phyloP scores from a whole-genome alignment of 2,113 vertebrate species.

The Boleophthalmus pectinirostris region DNA sequence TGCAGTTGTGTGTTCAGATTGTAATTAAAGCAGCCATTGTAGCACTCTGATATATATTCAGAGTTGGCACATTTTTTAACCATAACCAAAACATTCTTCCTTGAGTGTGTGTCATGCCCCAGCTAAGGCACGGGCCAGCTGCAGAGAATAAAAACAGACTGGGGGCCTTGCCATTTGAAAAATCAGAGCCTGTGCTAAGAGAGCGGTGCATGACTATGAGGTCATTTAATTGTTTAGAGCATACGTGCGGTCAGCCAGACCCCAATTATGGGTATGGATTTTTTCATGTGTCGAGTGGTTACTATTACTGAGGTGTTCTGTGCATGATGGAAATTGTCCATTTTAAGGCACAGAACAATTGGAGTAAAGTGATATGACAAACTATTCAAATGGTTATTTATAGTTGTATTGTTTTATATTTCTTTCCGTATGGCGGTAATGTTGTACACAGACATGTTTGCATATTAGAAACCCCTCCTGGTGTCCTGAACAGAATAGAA shows the following conservation, averaged over 20 bases:
- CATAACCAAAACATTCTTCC: slow-evolving; percentile 22
- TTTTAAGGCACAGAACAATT: not conserved
- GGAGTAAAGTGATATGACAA: not conserved
- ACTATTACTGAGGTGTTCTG: not conserved
- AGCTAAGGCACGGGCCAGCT: slow-evolving; percentile 43
- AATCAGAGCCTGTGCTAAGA: slow-evolving; percentile 50
- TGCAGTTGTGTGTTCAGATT: slow-evolving; percentile 42
- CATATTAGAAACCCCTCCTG: slow-evolving; percentile 15
- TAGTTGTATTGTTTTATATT: not conserved
- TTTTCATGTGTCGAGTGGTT: not conserved
- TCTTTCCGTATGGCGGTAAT: not conserved
- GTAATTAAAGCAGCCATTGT: slow-evolving; percentile 48
- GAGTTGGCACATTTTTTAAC: slow-evolving; percentile 29
- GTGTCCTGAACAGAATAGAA: not conserved
- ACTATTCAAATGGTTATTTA: not conserved
- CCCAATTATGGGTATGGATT: not conserved
- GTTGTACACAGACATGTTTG: slow-evolving; percentile 12
- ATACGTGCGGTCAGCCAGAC: not conserved
- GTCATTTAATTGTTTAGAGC: slow-evolving; percentile 63
- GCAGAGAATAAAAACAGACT: slow-evolving; percentile 59
- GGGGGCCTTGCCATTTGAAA: slow-evolving; percentile 58
- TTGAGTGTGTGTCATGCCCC: slow-evolving; percentile 27
- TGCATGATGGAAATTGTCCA: not conserved
- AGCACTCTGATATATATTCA: slow-evolving; percentile 37
- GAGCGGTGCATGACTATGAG: slow-evolving; percentile 64